phyloP scores from a whole-genome alignment of 2,113 vertebrate genomes.

The Lathamus discolor region DNA sequence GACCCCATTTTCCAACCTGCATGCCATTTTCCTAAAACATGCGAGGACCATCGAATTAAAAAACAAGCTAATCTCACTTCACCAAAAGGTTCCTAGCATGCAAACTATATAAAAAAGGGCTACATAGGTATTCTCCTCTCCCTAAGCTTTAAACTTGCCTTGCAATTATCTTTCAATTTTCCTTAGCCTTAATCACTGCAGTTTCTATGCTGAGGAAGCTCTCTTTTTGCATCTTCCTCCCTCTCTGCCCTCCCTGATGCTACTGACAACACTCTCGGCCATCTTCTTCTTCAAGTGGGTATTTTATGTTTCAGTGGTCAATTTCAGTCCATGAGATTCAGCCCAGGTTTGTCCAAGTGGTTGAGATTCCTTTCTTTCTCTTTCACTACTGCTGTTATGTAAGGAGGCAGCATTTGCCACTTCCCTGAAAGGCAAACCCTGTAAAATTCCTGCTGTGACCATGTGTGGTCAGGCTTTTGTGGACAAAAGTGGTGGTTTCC shows the following conservation, averaged over 20 bases:
- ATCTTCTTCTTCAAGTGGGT: background rate
- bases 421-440: conserved; percentile 2
- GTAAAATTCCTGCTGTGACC: background rate
- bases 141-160: background rate
- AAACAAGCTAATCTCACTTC: background rate
- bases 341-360: background rate
- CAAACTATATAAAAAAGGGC: background rate
- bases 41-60: background rate
- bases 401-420: background rate
- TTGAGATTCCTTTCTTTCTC: background rate
- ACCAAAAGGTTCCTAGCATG: background rate
- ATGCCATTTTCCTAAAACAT: conserved; percentile 12
- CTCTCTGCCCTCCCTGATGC: background rate
- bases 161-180: background rate
- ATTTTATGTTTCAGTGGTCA: background rate
- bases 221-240: background rate
- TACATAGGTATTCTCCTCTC: background rate
- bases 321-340: background rate
- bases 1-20: conserved; percentile 40
- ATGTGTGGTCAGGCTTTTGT: conserved; percentile 22
- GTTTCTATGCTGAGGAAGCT: background rate
- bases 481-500: conserved; percentile 27
- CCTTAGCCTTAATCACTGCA: background rate
- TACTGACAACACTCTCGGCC: background rate
- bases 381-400: background rate